A percentile compares a stretch with the other conserved stretches of the same genome.
phyloP scores from a whole-genome alignment of 2,797 vertebrate genomes.

The Chromis chromis region DNA sequence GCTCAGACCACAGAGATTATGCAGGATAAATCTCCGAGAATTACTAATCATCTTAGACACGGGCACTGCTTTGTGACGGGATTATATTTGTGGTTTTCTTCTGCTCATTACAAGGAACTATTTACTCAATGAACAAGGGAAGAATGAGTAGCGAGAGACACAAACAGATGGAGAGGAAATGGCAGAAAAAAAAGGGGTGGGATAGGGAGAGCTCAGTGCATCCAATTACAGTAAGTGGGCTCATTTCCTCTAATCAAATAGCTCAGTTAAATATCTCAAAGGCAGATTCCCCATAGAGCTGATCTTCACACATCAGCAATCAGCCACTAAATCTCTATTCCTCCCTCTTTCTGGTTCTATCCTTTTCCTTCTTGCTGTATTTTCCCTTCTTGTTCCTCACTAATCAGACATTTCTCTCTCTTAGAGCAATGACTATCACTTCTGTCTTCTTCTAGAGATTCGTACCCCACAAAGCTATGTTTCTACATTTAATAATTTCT shows the following conservation, averaged over 20 bases:
- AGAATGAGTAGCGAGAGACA: constrained; percentile 33
- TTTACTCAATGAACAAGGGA: constrained; percentile 41
- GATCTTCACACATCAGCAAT: constrained; percentile 66
- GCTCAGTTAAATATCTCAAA: constrained; percentile 69
- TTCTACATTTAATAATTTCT: constrained; percentile 17
- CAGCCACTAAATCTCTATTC: constrained; percentile 45
- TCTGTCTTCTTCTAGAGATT: constrained; percentile 15
- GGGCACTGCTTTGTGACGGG: constrained; percentile 33
- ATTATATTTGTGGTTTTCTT: constrained; percentile 42
- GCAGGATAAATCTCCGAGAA: constrained; percentile 6
- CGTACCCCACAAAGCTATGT: background rate
- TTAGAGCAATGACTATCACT: background rate
- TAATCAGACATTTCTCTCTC: constrained; percentile 15
- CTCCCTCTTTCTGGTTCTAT: constrained; percentile 13
- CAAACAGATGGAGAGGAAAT: constrained; percentile 58
- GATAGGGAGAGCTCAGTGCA: constrained; percentile 47
- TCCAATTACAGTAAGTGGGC: constrained; percentile 75
- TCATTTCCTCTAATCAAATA: constrained; percentile 76
- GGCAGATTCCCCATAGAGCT: constrained; percentile 65
- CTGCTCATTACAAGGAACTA: constrained; percentile 34
- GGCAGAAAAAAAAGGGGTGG: constrained; percentile 39
- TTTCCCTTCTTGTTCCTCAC: constrained; percentile 15
- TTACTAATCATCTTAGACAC: constrained; percentile 36
- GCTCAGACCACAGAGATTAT: constrained; percentile 1
- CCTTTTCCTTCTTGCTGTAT: constrained; percentile 16